A percentile compares a stretch with the other conserved stretches of the same genome.
These are phyloP conservation scores for Napeogenes inachia DNA, from an alignment of 2,888 invertebrate species.

Conservation along the genomic window DNA sequence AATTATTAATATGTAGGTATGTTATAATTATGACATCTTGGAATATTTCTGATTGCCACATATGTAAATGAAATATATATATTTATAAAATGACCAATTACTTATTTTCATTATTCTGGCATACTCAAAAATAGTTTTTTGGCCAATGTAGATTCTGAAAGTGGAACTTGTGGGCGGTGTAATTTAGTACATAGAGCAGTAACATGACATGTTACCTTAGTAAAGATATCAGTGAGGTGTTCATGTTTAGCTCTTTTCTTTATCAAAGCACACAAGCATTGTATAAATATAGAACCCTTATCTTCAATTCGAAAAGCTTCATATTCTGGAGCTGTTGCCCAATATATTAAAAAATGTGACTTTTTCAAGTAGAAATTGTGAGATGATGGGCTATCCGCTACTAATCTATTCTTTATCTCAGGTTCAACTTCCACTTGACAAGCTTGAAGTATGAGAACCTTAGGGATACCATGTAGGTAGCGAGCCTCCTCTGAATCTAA, in stretches of 20 bases:
- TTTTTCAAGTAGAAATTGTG: constrained; percentile 45
- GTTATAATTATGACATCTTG: no score
- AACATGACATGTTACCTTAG: constrained; percentile 53
- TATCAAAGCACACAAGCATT: constrained; percentile 52
- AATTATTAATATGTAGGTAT: no score
- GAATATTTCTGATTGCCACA: no score
- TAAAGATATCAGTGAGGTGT: constrained; percentile 60
- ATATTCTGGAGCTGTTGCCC: constrained; percentile 67
- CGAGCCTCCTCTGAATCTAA: constrained; percentile 54
- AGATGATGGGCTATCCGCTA: constrained; percentile 49
- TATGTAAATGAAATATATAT: no score
- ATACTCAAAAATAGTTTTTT: constrained; percentile 49
- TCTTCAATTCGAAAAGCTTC: constrained; percentile 58
- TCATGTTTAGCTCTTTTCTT: constrained; percentile 43
- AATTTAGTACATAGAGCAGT: constrained; percentile 42
- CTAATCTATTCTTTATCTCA: constrained; percentile 38
- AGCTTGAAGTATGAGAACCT: constrained; percentile 64
- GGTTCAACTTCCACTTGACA: constrained; percentile 54
- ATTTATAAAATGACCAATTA: not conserved
- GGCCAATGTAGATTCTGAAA: constrained; percentile 52
- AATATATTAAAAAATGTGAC: constrained; percentile 60
- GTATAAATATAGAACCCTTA: constrained; percentile 64
- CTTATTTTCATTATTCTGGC: not conserved
- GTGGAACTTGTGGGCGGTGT: constrained; percentile 53
- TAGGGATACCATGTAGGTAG: constrained; percentile 55